Base-by-base conservation (phyloP, 2,797 vertebrate genomes). In the Choloepus didactylus region DNA sequence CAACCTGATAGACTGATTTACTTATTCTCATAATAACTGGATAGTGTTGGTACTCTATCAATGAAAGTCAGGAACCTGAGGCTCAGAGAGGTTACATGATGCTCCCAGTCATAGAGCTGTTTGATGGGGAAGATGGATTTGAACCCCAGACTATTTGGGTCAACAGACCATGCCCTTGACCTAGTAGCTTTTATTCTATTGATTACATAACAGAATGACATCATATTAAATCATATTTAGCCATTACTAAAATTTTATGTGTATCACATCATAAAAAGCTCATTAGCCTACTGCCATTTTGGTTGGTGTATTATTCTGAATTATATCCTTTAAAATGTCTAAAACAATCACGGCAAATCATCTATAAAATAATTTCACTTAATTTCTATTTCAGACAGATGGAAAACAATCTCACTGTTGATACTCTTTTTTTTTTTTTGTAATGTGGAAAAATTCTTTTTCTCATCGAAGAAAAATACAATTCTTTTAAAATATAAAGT, bases 401-500 rank as follows among this genome's bases (percentile, higher is more conserved):
- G 86, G 77, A 90, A 96, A 85, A 60, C 41, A 60, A 56, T 79
- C 35, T 86, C 60, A 75, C 85, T 76, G 5, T 51, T 62, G 38
- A 4, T n/a, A 1, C 0, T 2, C 76, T 56, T 73, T 66, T 72
- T 79, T 85, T 72, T 12, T 54, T 92, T 72, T 95, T 89, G 51
- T 82, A 51, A 82, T 3, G 51, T 54, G n/a, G 62, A 54, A 49
- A 95, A 75, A 10, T 54, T 9, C 1, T 59, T 75, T 94, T 81
- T 73, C 67, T 60, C 8, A 35, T 6, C 75, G 51, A 95, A 89
- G 62, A 76, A 64, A 87, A 91, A 59, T 14, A 49, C 35, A 93
- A 81, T 49, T 23, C 35, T 73, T 27, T 76, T 56, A 46, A 25
- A 46, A 1, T 21, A 46, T 97, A 96, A 97, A 80, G 35, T 72